Percentiles rank a stretch among this genome's conserved stretches.
These are phyloP conservation scores for Stegophylla sp. DNA, from an alignment of 2,888 invertebrate species.

Conservation along the genomic window DNA sequence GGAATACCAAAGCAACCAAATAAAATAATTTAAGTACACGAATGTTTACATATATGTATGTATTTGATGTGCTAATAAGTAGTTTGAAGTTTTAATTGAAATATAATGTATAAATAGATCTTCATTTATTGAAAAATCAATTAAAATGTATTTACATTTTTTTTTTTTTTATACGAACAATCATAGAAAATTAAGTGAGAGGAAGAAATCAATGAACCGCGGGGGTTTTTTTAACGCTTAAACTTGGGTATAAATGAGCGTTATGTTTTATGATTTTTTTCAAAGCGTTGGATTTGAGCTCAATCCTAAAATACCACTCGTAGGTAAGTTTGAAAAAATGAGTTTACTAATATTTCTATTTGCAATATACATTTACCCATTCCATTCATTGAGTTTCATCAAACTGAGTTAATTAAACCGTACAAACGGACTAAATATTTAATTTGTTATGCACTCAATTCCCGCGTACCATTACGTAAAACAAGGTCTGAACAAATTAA, in stretches of 20 bases:
- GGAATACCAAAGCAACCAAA: too few relatives aligned
- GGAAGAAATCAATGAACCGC: too few relatives aligned
- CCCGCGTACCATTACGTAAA: constrained; percentile 28
- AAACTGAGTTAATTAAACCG: constrained; percentile 24
- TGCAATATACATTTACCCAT: neutral
- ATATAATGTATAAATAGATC: too few relatives aligned
- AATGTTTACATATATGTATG: too few relatives aligned
- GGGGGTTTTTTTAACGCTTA: neutral
- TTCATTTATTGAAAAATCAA: too few relatives aligned
- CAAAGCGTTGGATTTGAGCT: neutral
- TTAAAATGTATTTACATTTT: too few relatives aligned
- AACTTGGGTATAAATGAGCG: neutral
- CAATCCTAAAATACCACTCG: neutral
- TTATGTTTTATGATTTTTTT: neutral
- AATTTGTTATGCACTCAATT: neutral
- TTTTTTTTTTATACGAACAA: too few relatives aligned
- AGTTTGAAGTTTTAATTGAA: too few relatives aligned
- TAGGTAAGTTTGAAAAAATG: constrained; percentile 7
- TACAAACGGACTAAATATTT: neutral
- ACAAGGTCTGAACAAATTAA: constrained; percentile 11
- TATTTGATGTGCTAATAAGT: too few relatives aligned
- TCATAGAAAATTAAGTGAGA: too few relatives aligned
- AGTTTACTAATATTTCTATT: neutral
- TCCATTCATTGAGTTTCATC: neutral
- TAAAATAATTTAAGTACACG: too few relatives aligned